A percentile compares a stretch with the other conserved stretches of the same genome.
Conservation (phyloP, 2,797 vertebrate genomes). For the Tokudaia tokunoshimensis region DNA sequence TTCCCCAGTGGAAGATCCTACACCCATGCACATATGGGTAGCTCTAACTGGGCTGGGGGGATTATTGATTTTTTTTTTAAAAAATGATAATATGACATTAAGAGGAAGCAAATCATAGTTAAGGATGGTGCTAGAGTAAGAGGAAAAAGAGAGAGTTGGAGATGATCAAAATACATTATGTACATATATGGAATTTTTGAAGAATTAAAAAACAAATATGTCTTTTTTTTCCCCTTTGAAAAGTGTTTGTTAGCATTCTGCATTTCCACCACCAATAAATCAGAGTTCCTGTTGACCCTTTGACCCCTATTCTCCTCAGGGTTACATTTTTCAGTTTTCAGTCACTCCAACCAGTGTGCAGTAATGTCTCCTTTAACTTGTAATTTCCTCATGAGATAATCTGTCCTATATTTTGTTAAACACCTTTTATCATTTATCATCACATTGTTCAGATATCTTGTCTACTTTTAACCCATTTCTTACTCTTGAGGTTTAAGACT, state of each 20-base stretch:
- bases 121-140: neutral
- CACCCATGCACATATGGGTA: neutral
- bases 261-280: neutral
- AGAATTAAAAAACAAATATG: neutral
- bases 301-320: neutral
- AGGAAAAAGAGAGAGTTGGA: neutral
- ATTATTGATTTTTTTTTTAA: neutral
- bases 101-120: neutral
- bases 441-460: neutral
- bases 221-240: neutral
- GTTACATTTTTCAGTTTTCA: neutral
- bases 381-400: neutral
- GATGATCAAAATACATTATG: neutral
- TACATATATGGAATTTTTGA: neutral
- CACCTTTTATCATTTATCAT: neutral
- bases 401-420: neutral
- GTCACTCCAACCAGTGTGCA: too few relatives aligned
- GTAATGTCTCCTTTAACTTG: neutral
- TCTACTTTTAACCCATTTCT: neutral
- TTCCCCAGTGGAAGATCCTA: neutral
- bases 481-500: neutral
- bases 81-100: neutral
- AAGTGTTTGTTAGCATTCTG: neutral
- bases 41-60: neutral
- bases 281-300: neutral